Percentiles rank a stretch among this genome's conserved stretches.
Conservation (phyloP, 2,113 vertebrate species). For the Platysternon megacephalum region DNA sequence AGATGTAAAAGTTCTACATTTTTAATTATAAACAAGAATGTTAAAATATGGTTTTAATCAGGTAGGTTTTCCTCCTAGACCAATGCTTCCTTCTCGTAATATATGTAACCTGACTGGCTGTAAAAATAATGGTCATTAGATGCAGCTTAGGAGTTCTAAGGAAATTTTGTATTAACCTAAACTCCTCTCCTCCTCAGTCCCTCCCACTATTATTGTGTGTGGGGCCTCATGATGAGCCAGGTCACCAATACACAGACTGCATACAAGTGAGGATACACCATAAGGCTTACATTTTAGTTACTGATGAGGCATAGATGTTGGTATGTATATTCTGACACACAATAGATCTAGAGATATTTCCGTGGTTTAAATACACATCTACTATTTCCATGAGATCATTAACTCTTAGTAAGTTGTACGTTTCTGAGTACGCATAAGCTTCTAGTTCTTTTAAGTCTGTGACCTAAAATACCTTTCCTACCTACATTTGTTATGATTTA, state of each 20-base stretch:
- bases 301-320: not conserved
- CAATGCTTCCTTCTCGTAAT: conserved; percentile 72
- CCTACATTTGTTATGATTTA: not conserved
- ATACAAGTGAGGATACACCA: not conserved
- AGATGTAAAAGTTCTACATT: conserved; percentile 65
- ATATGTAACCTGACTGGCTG: conserved; percentile 74
- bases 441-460: not conserved
- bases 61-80: conserved; percentile 72
- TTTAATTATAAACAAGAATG: conserved; percentile 37
- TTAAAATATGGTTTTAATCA: conserved; percentile 76
- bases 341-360: not conserved
- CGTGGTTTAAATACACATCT: not conserved
- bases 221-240: conserved; percentile 55
- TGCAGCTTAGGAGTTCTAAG: conserved; percentile 67
- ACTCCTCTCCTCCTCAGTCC: conserved; percentile 30
- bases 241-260: not conserved
- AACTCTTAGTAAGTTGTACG: not conserved
- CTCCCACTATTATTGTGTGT: conserved; percentile 59
- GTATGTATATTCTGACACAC: not conserved
- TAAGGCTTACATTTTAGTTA: not conserved
- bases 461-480: not conserved
- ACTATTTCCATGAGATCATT: not conserved
- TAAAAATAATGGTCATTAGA: conserved; percentile 74
- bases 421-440: not conserved
- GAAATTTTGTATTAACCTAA: conserved; percentile 74